Base-by-base conservation (phyloP, 2,113 vertebrate genomes). In the Fulica atra region DNA sequence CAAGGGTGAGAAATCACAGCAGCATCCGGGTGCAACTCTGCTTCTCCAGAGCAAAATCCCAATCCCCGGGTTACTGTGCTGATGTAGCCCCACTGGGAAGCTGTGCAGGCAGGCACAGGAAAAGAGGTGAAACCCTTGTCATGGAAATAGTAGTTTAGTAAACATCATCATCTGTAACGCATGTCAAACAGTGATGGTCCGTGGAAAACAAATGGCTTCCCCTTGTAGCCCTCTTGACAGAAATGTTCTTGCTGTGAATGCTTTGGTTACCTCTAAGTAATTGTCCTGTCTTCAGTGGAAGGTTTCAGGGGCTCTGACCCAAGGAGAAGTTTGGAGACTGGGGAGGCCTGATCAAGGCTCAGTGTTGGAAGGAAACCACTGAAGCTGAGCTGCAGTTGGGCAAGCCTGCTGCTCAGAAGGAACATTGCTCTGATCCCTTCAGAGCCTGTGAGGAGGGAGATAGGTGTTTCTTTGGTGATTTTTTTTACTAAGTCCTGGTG, bases 21-120 rank as follows among this genome's bases (percentile, higher is more conserved):
- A 61, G 36, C 38, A 15, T 6, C 21, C 51, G 23, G 36, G 7
- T 2, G 4, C 13, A n/a, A 0, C 26, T 76, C 71, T 38, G 56
- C n/a, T 59, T 9, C 31, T 72, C 24, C 66, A 0, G 1, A 9
- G 24, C 3, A 25, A 40, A 86, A 64, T 25, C 4, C 8, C 54
- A 15, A 44, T 53, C 76, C 40, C 40, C 6, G 28, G 21, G 36
- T 33, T 13, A 33, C 10, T 15, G 44, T 4, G 11, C 12, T 54
- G 38, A 4, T 0, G 0, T 5, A 12, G 59, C 11, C 25, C 50
- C 28, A 15, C 3, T 0, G 2, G 66, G 56, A 29, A 50, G 21
- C 21, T 36, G 31, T 2, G 24, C 31, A 6, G n/a, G 17, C 57
- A 69, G 40, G 36, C 56, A 10, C 4, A 8, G 59, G 35, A 51